These are phyloP conservation scores for Opisthograptis luteolata DNA, from an alignment of 2,888 invertebrate genomes.

Conservation along the genomic window DNA sequence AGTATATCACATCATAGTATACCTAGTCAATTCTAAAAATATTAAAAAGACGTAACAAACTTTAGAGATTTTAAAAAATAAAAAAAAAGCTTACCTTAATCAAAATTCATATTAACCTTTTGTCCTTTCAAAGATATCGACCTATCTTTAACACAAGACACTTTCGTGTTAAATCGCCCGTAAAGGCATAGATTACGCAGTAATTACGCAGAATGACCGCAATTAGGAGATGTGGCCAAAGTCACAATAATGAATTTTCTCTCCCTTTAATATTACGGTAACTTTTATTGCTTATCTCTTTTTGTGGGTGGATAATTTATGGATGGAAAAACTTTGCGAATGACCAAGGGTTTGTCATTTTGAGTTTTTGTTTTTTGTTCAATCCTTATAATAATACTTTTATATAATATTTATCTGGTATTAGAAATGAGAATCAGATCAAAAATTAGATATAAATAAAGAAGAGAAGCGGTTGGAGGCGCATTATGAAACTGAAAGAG, in stretches of 20 bases:
- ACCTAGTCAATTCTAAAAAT: no score
- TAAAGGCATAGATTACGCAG: slow-evolving; percentile 32
- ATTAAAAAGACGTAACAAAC: not conserved
- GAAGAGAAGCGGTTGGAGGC: no score
- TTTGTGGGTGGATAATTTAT: slow-evolving; percentile 28
- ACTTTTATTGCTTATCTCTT: slow-evolving; percentile 34
- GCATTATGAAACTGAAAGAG: no score
- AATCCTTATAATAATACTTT: no score
- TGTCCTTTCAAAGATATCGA: slow-evolving; percentile 17
- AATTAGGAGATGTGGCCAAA: slow-evolving; percentile 28
- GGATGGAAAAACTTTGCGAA: slow-evolving; percentile 20
- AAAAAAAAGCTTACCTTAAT: not conserved
- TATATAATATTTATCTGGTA: no score
- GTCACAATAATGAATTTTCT: slow-evolving; percentile 28
- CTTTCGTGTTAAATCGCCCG: slow-evolving; percentile 31
- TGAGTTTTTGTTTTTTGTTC: slow-evolving; percentile 5
- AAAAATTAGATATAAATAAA: no score
- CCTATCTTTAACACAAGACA: slow-evolving; percentile 24
- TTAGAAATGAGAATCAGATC: no score
- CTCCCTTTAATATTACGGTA: slow-evolving; percentile 25
- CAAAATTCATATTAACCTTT: slow-evolving; percentile 25
- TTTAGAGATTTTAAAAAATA: not conserved
- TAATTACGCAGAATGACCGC: slow-evolving; percentile 37
- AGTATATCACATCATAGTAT: no score
- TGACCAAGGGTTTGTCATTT: not conserved